Evolutionary conservation across 2,113 vertebrate genomes (phyloP).

Genomic region (Pelmatolapia mariae): DNA sequence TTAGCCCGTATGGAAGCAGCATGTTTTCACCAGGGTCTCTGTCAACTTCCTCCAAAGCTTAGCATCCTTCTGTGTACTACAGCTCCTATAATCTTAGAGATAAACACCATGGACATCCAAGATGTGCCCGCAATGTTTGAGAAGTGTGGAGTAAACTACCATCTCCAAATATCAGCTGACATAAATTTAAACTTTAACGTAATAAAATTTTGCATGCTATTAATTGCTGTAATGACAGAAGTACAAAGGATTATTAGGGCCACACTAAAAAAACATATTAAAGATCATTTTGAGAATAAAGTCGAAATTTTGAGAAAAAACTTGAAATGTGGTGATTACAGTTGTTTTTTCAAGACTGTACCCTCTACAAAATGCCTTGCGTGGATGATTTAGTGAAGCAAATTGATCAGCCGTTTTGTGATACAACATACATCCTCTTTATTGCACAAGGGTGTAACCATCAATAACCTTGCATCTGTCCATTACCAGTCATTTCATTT

Average conservation of each 20-base stretch:
- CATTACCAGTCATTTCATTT: background rate
- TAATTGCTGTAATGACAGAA: background rate
- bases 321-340: background rate
- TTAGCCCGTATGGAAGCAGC: conserved; percentile 54
- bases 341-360: background rate
- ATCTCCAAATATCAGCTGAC: background rate
- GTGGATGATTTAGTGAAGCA: background rate
- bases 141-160: background rate
- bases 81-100: background rate
- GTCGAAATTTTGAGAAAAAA: background rate
- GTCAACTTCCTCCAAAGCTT: conserved; percentile 45
- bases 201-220: background rate
- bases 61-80: conserved; percentile 4
- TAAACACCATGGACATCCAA: background rate
- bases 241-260: background rate
- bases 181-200: background rate
- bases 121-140: background rate
- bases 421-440: background rate
- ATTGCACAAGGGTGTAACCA: background rate
- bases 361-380: background rate
- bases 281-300: background rate
- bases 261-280: background rate
- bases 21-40: conserved; percentile 50
- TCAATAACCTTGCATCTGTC: accelerated
- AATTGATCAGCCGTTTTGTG: background rate